phyloP scores from a whole-genome alignment of 2,797 vertebrate genomes.

The Chelidonichthys spinosus region DNA sequence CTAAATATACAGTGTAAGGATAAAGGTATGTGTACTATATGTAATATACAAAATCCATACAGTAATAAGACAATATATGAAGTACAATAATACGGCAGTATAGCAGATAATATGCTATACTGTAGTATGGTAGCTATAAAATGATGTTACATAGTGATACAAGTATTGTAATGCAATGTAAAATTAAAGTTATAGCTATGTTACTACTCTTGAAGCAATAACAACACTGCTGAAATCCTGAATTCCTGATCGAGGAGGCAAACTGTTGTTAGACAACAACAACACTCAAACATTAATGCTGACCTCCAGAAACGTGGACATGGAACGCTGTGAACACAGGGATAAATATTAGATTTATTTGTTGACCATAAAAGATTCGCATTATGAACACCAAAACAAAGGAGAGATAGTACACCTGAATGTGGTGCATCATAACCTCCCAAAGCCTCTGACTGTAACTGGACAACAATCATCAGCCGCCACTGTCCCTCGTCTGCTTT shows the following conservation, averaged over 20 bases:
- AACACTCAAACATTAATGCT: conserved; percentile 26
- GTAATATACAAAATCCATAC: neutral
- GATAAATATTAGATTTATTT: conserved; percentile 65
- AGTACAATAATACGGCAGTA: neutral
- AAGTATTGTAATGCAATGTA: neutral
- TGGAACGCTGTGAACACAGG: conserved; percentile 33
- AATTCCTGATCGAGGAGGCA: neutral
- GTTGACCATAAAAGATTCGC: conserved; percentile 32
- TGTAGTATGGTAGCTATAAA: neutral
- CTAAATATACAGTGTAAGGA: neutral
- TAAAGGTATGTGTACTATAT: neutral
- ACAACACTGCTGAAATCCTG: neutral
- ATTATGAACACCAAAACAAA: conserved; percentile 37
- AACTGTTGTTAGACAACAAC: conserved; percentile 26
- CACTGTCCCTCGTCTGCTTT: conserved; percentile 49
- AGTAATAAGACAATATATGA: neutral
- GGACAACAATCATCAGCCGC: conserved; percentile 61
- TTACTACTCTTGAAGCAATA: neutral
- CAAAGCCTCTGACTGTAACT: conserved; percentile 32
- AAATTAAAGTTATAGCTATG: neutral
- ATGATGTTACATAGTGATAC: neutral
- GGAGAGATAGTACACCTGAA: conserved; percentile 14
- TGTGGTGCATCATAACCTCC: conserved; percentile 24
- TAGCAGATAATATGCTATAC: neutral
- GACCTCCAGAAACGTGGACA: conserved; percentile 1